Evolutionary conservation across 1,140 invertebrate genomes (phyloP).

Genomic region (Calliphora vicina): DNA sequence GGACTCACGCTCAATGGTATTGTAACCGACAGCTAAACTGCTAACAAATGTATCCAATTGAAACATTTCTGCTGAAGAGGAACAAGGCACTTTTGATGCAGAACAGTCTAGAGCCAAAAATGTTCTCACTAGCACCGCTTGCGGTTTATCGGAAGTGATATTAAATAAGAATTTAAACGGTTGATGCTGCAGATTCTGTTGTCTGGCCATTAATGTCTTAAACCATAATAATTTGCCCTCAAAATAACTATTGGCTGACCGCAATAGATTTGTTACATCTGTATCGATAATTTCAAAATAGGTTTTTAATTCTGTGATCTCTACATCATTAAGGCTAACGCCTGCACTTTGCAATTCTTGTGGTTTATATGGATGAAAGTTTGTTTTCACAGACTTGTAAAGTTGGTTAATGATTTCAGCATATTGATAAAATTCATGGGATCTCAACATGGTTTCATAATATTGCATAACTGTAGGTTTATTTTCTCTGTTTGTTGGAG

Average conservation of each 20-base stretch:
- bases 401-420: slow-evolving; percentile 33
- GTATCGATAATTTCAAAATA: not conserved
- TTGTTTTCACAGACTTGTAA: not conserved
- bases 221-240: not conserved
- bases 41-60: slow-evolving; percentile 44
- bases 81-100: not conserved
- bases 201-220: not conserved
- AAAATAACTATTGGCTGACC: not conserved
- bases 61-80: slow-evolving; percentile 40
- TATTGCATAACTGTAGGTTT: slow-evolving; percentile 34
- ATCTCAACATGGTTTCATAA: slow-evolving; percentile 38
- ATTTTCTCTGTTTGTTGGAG: too few relatives aligned
- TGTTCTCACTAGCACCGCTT: slow-evolving; percentile 41
- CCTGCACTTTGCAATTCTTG: not conserved
- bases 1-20: slow-evolving; percentile 40
- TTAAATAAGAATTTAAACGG: slow-evolving; percentile 26
- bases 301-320: not conserved
- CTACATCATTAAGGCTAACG: not conserved
- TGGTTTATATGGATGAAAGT: not conserved
- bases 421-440: slow-evolving; percentile 41
- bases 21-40: slow-evolving; percentile 41
- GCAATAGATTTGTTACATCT: not conserved
- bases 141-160: slow-evolving; percentile 43
- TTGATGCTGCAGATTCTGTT: not conserved
- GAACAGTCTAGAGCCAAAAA: slow-evolving; percentile 40